Percentiles rank a stretch among this genome's conserved stretches.
phyloP scores from a whole-genome alignment of 2,797 vertebrate genomes.

The Platyrinchus mystaceus region DNA sequence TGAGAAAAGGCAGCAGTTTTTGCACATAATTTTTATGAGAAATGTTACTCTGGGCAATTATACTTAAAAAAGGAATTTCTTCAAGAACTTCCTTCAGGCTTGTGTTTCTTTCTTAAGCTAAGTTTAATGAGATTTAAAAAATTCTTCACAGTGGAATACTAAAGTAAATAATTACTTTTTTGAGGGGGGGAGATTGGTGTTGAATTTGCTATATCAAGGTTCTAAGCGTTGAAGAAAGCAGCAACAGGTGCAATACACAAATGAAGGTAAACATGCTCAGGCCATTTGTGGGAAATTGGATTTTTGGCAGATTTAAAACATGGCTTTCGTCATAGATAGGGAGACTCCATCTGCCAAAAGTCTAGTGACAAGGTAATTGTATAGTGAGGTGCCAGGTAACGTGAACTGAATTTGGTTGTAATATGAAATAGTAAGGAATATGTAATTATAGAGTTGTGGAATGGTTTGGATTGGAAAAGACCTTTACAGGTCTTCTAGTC shows the following conservation, averaged over 20 bases:
- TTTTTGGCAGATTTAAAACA: background rate
- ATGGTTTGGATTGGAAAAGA: background rate
- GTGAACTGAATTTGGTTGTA: background rate
- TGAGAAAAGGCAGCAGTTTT: background rate
- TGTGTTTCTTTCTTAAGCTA: slow-evolving; percentile 19
- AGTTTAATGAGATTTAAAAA: background rate
- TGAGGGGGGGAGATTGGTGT: background rate
- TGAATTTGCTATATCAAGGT: background rate
- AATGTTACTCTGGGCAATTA: background rate
- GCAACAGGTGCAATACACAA: background rate
- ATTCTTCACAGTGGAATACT: background rate
- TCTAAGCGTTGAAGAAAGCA: background rate
- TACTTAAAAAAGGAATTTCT: background rate
- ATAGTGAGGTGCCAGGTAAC: background rate
- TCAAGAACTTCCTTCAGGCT: slow-evolving; percentile 6
- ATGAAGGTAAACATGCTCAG: background rate
- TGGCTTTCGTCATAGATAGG: background rate
- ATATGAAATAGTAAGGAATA: background rate
- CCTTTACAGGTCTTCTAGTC: background rate
- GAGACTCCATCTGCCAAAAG: background rate
- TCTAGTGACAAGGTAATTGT: background rate
- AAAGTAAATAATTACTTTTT: background rate
- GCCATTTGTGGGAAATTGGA: background rate
- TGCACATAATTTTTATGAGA: background rate
- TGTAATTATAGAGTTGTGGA: background rate